Percentiles rank a stretch among this genome's conserved stretches.
Conservation (phyloP, 2,113 vertebrate species). For the Cranoglanis bouderius region DNA sequence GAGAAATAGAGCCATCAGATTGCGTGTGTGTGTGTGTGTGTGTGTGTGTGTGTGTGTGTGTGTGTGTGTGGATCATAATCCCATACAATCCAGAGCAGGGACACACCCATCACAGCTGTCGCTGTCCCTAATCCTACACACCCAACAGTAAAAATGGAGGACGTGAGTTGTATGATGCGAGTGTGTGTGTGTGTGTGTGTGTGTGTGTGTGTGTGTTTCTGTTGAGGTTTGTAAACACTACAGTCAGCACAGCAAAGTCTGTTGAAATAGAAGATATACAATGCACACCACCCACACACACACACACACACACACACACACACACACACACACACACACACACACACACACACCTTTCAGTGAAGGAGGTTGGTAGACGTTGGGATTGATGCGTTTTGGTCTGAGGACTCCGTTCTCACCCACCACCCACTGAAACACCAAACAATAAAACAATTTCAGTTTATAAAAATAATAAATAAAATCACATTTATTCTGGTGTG, state of each 20-base stretch:
- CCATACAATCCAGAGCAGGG: conserved; percentile 75
- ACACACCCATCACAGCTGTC: conserved; percentile 77
- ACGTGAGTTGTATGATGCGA: background rate
- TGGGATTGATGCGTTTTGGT: conserved; percentile 87
- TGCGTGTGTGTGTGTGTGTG: conserved; percentile 45
- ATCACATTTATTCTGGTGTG: background rate
- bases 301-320: conserved; percentile 3
- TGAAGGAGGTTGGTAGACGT: conserved; percentile 92
- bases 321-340: conserved; percentile 26
- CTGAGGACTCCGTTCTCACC: conserved; percentile 92
- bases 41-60: conserved; percentile 46
- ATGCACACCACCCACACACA: conserved; percentile 19
- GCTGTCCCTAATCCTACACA: conserved; percentile 58
- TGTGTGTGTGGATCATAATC: conserved; percentile 70
- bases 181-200: background rate
- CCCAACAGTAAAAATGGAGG: background rate
- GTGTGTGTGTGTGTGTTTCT: background rate
- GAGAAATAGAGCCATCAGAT: background rate
- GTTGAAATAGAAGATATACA: background rate
- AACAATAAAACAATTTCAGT: background rate
- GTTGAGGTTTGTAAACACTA: background rate
- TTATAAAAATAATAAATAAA: background rate
- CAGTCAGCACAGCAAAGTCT: background rate
- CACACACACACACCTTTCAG: conserved; percentile 83
- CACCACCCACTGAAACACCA: conserved; percentile 79